Evolutionary conservation across 2,113 vertebrate genomes (phyloP).

Genomic region (Cyphomyrus discorhynchus): DNA sequence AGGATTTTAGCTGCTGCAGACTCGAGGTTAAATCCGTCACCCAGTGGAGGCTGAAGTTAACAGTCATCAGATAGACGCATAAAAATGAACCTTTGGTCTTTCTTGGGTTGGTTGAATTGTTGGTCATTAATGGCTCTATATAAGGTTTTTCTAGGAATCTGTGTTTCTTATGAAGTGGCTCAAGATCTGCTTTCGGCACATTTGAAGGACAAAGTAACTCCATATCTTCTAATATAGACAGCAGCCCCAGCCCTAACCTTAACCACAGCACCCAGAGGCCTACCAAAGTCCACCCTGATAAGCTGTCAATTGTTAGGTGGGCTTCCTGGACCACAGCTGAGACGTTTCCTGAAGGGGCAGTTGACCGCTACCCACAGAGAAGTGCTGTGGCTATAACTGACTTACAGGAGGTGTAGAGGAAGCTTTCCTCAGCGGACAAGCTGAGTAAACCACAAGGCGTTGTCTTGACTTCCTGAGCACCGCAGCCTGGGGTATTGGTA

Average conservation of each 20-base stretch:
- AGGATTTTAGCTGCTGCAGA: neutral
- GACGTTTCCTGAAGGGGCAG: neutral
- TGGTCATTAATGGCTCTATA: neutral
- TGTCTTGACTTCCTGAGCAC: neutral
- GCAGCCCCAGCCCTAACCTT: neutral
- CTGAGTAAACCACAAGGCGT: neutral
- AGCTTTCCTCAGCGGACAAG: neutral
- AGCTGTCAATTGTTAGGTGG: neutral
- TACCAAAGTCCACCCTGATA: neutral
- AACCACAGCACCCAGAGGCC: neutral
- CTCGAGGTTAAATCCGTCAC: neutral
- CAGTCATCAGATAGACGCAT: neutral
- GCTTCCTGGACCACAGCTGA: neutral
- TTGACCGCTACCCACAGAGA: neutral
- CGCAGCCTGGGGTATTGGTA: neutral
- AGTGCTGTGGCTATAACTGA: neutral
- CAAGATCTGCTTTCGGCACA: neutral
- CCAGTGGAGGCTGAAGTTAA: neutral
- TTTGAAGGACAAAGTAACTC: neutral
- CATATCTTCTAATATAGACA: neutral
- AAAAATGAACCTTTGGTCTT: neutral
- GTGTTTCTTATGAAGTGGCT: neutral
- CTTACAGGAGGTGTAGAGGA: neutral
- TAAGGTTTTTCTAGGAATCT: neutral
- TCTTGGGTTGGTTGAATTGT: neutral